phyloP scores from a whole-genome alignment of 2,113 vertebrate genomes.

The Alectura lathami region DNA sequence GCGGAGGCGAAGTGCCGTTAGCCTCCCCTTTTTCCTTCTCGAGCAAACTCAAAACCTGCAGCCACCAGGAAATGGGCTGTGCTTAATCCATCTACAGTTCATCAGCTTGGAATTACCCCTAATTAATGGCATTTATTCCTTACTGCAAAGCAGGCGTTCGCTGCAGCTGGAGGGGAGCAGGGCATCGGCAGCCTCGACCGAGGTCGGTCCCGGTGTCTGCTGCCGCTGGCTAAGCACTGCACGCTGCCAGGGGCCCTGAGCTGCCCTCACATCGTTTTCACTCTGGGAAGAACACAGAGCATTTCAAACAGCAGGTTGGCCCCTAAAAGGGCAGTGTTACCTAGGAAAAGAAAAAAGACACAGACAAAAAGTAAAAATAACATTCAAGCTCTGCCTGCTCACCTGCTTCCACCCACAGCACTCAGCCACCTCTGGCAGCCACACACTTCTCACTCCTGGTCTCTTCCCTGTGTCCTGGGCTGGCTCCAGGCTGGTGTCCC shows the following conservation, averaged over 20 bases:
- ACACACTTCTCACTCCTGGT: not conserved
- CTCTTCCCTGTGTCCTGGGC: too few species aligned
- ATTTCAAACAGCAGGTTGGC: constrained; percentile 96
- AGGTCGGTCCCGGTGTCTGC: not conserved
- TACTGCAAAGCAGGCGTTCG: not conserved
- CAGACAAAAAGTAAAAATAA: too few species aligned
- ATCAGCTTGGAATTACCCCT: not conserved
- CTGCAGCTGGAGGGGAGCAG: not conserved
- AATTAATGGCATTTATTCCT: not conserved
- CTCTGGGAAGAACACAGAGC: constrained; percentile 88
- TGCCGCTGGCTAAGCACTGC: not conserved
- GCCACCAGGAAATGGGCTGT: not conserved
- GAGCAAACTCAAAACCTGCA: not conserved
- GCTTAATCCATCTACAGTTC: not conserved
- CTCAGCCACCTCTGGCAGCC: fast-evolving
- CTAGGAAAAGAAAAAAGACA: constrained; percentile 58
- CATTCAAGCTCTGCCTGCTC: fast-evolving
- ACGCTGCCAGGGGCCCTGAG: not conserved
- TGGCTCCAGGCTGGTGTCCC: too few species aligned
- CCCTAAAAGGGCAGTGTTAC: constrained; percentile 90
- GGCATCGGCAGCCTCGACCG: not conserved
- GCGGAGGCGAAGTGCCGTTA: fast-evolving
- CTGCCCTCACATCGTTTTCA: constrained; percentile 75
- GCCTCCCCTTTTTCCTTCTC: not conserved
- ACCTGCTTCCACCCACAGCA: fast-evolving